Conservation (phyloP, 2,797 vertebrate genomes). For the Selene dorsalis region DNA sequence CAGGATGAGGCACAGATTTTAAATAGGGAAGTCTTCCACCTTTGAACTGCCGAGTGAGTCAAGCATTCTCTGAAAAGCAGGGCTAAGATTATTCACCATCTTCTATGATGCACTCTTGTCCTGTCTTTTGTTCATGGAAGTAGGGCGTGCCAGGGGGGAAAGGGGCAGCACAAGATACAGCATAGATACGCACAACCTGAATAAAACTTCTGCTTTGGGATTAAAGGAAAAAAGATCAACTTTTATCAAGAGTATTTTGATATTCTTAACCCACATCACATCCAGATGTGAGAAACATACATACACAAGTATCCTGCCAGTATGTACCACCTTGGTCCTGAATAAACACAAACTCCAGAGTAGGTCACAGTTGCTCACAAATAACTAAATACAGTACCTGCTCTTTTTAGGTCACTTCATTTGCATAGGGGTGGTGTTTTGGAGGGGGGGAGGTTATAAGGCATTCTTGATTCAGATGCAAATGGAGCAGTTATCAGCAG, state of each 20-base stretch:
- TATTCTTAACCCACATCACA: not conserved
- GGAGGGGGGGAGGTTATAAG: slow-evolving; percentile 74
- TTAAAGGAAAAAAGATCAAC: slow-evolving; percentile 6
- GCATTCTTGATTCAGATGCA: slow-evolving; percentile 86
- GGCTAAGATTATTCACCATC: slow-evolving; percentile 57
- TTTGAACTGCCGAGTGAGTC: slow-evolving; percentile 68
- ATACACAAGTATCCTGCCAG: not conserved
- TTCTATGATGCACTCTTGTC: slow-evolving; percentile 54
- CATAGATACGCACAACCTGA: slow-evolving; percentile 20
- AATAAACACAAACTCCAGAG: slow-evolving; percentile 52
- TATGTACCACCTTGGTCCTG: slow-evolving; percentile 20
- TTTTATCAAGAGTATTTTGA: slow-evolving; percentile 16
- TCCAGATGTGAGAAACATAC: too few species aligned
- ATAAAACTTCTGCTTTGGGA: slow-evolving; percentile 16
- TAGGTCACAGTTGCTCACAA: slow-evolving; percentile 63
- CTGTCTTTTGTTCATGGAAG: slow-evolving; percentile 71
- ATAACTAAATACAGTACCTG: slow-evolving; percentile 70
- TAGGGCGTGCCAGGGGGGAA: slow-evolving; percentile 58
- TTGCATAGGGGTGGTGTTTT: slow-evolving; percentile 74
- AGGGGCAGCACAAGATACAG: slow-evolving; percentile 36
- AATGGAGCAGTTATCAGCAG: slow-evolving; percentile 84
- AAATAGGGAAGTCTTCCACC: slow-evolving; percentile 61
- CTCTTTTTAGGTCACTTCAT: slow-evolving; percentile 84
- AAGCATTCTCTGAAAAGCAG: slow-evolving; percentile 56
- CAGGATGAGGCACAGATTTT: slow-evolving; percentile 67